Evolutionary conservation across 2,888 invertebrate genomes (phyloP).

Genomic region (Aphelenchoides bicaudatus): DNA sequence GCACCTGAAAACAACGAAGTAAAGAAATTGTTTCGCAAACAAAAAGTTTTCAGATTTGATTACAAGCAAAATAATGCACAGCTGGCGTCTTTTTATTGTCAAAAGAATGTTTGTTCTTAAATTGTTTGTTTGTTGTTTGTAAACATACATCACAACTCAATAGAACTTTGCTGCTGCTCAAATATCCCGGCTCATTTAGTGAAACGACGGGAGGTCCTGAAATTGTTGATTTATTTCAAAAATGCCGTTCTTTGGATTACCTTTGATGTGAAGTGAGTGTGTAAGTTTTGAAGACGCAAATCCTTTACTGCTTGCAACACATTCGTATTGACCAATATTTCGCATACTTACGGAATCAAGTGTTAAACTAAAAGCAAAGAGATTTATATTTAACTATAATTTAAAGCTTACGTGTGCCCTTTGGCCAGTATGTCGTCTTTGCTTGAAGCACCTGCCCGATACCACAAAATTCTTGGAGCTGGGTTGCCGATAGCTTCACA

Average conservation of each 20-base stretch:
- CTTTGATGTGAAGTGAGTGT: conserved; percentile 52
- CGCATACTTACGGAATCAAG: conserved; percentile 45
- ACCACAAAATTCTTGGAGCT: conserved; percentile 46
- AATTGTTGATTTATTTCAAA: no score
- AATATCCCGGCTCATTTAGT: conserved; percentile 12
- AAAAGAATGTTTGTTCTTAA: no score
- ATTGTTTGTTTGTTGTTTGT: no score
- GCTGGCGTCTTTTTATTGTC: conserved; percentile 3
- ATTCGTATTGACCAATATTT: conserved; percentile 56
- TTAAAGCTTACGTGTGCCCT: conserved; percentile 42
- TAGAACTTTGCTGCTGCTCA: no score
- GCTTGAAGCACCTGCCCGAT: conserved; percentile 32
- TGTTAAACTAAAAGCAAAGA: conserved; percentile 37
- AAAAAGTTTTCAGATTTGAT: neutral
- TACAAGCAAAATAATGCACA: no score
- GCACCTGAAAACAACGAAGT: conserved; percentile 27
- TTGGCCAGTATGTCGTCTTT: conserved; percentile 37
- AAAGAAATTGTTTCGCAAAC: neutral
- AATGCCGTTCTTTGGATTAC: no score
- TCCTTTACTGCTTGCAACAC: conserved; percentile 49
- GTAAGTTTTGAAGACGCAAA: conserved; percentile 42
- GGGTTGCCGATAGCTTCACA: conserved; percentile 55
- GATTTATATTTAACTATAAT: neutral
- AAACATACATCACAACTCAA: no score
- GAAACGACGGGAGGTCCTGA: conserved; percentile 17